Base-by-base conservation (phyloP, 2,797 vertebrate genomes). In the Thunnus albacares region DNA sequence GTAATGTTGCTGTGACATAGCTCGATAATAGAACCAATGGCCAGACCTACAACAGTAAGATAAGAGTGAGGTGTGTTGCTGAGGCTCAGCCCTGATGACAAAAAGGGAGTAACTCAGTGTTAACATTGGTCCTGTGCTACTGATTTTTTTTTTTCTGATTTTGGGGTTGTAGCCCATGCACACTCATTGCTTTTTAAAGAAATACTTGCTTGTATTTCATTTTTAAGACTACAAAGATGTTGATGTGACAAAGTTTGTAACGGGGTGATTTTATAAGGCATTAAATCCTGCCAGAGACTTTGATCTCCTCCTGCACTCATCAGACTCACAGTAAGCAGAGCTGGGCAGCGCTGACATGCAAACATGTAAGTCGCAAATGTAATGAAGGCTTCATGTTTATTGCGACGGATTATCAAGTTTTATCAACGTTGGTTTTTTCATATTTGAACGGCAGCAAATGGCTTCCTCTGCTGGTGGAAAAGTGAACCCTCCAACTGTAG, bases 231-330 rank as follows among this genome's bases (percentile, higher is more conserved):
- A 71, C 22, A 71, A 72, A 79, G 47, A 75, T 58, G 51, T 14
- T 22, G 8, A 49, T 59, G 3, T 51, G 51, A 9, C 11, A 51
- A 26, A 33, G 30, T 64, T 75, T 35, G 5, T 43, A 3, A 76
- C 1, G 1, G 12, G 55, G 1, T 3, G 0, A 58, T 79, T 85
- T 61, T 28, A 58, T 28, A 52, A 77, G 76, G 57, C 59, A 73
- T 62, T 61, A 18, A 77, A 71, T 83, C 58, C 30, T 47, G 66
- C 15, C 58, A 30, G 33, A 56, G 59, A 66, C 13, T 73, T 33
- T 55, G 45, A 65, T 52, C 6, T 71, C 58, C 52, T 78, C 52
- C 30, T 33, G 30, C 30, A 33, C 5, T 33, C 7, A 6, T 33
- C 30, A 33, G 28, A 30, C 30, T 33, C 30, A 33, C 30, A 33